phyloP scores from a whole-genome alignment of 2,113 vertebrate species.

The Zosterops borbonicus region DNA sequence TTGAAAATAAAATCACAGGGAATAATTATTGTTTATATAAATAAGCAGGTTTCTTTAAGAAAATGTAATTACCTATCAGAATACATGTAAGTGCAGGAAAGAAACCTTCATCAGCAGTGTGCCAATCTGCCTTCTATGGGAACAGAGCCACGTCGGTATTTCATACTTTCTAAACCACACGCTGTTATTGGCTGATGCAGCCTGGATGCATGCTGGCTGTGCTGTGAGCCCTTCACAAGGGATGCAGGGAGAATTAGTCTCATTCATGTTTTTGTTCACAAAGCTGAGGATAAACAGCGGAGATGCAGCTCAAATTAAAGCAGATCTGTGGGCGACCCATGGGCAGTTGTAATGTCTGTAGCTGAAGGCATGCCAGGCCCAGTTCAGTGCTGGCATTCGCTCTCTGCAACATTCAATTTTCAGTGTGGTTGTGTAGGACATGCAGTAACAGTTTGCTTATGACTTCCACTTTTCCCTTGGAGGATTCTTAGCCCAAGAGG shows the following conservation, averaged over 20 bases:
- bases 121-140: background rate
- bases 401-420: background rate
- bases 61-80: background rate
- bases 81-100: background rate
- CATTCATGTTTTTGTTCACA: background rate
- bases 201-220: background rate
- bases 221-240: background rate
- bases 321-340: background rate
- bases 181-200: background rate
- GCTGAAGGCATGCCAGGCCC: background rate
- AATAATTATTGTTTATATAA: background rate
- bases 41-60: background rate
- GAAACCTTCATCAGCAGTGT: background rate
- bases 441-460: background rate
- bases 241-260: background rate
- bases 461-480: background rate
- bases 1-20: background rate
- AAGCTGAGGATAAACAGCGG: background rate
- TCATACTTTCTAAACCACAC: background rate
- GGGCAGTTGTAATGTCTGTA: background rate
- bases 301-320: background rate
- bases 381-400: fast-evolving
- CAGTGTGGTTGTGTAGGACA: background rate
- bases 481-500: background rate
- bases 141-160: background rate